These are phyloP conservation scores for Mythimna albipuncta DNA, from an alignment of 2,888 invertebrate genomes.

Conservation along the genomic window DNA sequence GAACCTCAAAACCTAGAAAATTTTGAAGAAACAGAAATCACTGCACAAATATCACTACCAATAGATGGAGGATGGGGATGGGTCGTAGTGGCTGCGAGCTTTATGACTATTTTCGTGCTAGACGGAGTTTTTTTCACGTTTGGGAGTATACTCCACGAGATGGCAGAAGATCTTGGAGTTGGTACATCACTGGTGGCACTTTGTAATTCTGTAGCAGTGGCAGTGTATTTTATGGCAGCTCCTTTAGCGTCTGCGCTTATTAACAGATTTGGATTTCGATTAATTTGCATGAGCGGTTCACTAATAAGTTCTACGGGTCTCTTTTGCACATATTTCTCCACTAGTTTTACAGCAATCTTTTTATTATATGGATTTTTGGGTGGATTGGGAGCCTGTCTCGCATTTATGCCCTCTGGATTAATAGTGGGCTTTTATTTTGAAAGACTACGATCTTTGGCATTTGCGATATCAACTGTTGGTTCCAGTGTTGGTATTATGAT, in stretches of 20 bases:
- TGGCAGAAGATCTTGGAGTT: constrained; percentile 75
- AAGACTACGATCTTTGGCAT: constrained; percentile 79
- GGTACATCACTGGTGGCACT: constrained; percentile 77
- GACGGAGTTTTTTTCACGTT: constrained; percentile 84
- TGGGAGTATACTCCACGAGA: constrained; percentile 80
- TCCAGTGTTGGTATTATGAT: constrained; percentile 83
- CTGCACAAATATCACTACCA: constrained; percentile 84
- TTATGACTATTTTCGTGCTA: constrained; percentile 77
- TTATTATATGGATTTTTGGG: constrained; percentile 80
- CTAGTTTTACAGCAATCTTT: constrained; percentile 72
- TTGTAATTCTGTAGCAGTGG: constrained; percentile 81
- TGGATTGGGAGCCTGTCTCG: constrained; percentile 83
- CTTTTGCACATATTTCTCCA: constrained; percentile 78
- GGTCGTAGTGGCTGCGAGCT: constrained; percentile 81
- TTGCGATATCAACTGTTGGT: constrained; percentile 79
- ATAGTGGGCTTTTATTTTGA: constrained; percentile 88
- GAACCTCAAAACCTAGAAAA: constrained; percentile 72
- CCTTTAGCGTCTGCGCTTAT: constrained; percentile 84
- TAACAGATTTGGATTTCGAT: constrained; percentile 86
- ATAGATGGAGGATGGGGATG: constrained; percentile 87
- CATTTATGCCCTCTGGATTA: constrained; percentile 79
- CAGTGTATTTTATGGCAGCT: constrained; percentile 80
- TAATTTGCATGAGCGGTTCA: constrained; percentile 82
- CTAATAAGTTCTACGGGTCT: constrained; percentile 76
- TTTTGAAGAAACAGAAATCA: constrained; percentile 85